Conservation (phyloP, 2,113 vertebrate species). For the Fregetta grallaria region DNA sequence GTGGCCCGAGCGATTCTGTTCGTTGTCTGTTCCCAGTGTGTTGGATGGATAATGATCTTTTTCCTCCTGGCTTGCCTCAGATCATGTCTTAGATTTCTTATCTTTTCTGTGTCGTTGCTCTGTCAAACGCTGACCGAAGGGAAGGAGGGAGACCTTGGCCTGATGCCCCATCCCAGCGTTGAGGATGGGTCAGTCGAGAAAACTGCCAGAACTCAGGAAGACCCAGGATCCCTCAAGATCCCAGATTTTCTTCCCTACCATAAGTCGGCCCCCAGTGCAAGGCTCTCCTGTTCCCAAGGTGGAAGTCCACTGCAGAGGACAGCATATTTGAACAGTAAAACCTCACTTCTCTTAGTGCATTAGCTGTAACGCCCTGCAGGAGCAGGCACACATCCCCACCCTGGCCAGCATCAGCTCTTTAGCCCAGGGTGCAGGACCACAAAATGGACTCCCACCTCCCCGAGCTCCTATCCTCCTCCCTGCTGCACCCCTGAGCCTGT, state of each 20-base stretch:
- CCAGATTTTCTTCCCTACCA: neutral
- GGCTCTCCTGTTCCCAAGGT: neutral
- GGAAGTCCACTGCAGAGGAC: neutral
- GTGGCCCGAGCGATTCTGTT: fast-evolving
- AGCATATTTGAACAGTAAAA: neutral
- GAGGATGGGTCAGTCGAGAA: fast-evolving
- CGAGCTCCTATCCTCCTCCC: neutral
- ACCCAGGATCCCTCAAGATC: neutral
- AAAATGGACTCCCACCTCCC: neutral
- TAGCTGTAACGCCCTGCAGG: neutral
- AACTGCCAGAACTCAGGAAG: neutral
- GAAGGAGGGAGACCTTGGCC: fast-evolving
- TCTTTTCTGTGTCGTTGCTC: neutral
- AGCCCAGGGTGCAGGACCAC: neutral
- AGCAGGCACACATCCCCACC: neutral
- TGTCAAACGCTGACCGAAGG: neutral
- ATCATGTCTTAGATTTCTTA: neutral
- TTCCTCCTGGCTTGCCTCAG: neutral
- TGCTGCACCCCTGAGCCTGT: neutral
- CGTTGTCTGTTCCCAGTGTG: fast-evolving
- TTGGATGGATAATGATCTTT: neutral
- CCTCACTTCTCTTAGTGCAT: fast-evolving
- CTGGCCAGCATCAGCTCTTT: neutral
- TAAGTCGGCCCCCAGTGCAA: neutral
- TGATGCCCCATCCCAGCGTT: fast-evolving